Evolutionary conservation across 2,888 invertebrate genomes (phyloP), one percentile per base, ranked within the genome.

Genomic region (Callinectes sapidus): DNA sequence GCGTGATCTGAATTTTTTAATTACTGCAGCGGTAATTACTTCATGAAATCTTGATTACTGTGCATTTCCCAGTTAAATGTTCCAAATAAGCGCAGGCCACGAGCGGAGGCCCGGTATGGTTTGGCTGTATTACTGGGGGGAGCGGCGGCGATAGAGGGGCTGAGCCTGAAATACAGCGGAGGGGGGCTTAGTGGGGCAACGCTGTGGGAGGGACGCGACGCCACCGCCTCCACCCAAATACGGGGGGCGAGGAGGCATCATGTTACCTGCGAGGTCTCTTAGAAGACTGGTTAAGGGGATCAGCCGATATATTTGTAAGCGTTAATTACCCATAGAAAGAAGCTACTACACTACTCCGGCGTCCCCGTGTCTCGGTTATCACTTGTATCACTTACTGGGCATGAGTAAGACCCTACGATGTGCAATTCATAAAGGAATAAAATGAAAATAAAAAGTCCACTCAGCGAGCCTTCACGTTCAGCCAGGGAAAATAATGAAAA

Each of bases 1-100:
- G 92, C 92, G 86, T 92, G 92, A 92, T 92, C 92, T 92, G 89
- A 81, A 92, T 92, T 92, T 92, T 92, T 92, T 92, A 88, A 92
- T 92, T 92, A 92, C 54, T 88, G 85, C 54, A 35, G 77, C 85
- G 85, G 54, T 92, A 92, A 92, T 92, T 89, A 89, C 92, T 89
- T 89, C 92, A 89, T 92, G 88, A 92, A 89, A 89, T 92, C 92
- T 92, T 89, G 54, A 92, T 92, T 71, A 89, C 89, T 55, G 77
- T 55, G 89, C 85, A 86, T 92, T 92, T 92, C 48, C 89, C 39
- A 61, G 42, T 32, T 89, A 92, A 92, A 81, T 86, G 92, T 85
- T 85, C 77, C 85, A 55, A 87, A 90, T 90, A 90, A 48, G 42
- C 42, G 55, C 85, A 48, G 90, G 32, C 55, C 39, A 85, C 90